Percentiles rank a stretch among this genome's conserved stretches.
Evolutionary conservation across 2,797 vertebrate species (phyloP).

Genomic region (Acipenser ruthenus): DNA sequence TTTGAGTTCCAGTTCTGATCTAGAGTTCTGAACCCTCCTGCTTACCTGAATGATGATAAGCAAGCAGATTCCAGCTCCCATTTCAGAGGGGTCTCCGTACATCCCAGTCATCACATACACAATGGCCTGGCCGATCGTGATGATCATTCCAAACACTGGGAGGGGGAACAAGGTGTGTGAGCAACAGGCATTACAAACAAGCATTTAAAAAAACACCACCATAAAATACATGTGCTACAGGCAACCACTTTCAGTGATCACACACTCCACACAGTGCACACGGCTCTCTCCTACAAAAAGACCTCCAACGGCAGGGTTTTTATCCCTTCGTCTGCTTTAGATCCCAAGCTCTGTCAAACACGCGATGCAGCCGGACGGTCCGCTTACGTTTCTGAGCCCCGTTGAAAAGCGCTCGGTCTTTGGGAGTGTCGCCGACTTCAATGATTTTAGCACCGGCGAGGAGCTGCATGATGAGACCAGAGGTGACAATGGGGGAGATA

Average conservation of each 20-base stretch:
- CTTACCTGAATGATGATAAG: slow-evolving; percentile 96
- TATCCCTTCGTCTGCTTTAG: no score
- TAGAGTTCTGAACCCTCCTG: not conserved
- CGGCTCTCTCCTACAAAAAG: no score
- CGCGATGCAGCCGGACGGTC: no score
- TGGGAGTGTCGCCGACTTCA: slow-evolving; percentile 95
- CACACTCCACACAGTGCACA: no score
- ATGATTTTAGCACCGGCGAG: slow-evolving; percentile 97
- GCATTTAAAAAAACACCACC: no score
- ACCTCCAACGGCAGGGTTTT: no score
- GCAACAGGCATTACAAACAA: not conserved
- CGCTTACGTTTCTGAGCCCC: slow-evolving; percentile 92
- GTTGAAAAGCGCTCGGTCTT: slow-evolving; percentile 95
- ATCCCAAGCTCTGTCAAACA: no score
- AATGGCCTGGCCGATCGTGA: slow-evolving; percentile 95
- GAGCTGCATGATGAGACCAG: slow-evolving; percentile 97
- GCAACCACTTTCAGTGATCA: no score
- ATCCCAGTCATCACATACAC: slow-evolving; percentile 99
- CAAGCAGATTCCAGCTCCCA: slow-evolving; percentile 96
- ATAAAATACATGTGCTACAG: no score
- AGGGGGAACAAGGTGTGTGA: not conserved
- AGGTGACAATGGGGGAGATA: slow-evolving; percentile 97
- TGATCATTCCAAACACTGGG: slow-evolving; percentile 97
- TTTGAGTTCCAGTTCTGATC: not conserved
- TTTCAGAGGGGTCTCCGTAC: slow-evolving; percentile 97